Evolutionary conservation across 2,797 vertebrate genomes (phyloP).

Genomic region (Chromis chromis): DNA sequence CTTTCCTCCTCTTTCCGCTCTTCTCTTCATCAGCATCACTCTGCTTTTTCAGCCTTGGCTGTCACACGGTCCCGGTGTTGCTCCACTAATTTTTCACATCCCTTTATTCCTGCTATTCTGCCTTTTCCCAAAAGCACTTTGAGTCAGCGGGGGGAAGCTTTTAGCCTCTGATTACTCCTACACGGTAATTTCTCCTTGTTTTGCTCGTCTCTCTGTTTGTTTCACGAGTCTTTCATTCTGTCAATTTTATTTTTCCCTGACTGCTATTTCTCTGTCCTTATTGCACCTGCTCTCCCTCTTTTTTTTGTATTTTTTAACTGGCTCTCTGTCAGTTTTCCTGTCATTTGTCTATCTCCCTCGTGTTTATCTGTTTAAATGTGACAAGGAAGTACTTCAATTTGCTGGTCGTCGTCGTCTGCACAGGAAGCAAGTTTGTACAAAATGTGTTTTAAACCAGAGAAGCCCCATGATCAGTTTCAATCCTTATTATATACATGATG

Average conservation of each 20-base stretch:
- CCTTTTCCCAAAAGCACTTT: conserved; percentile 81
- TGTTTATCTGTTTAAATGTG: conserved; percentile 12
- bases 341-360: not conserved
- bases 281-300: conserved; percentile 7
- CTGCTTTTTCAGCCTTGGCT: conserved; percentile 71
- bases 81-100: conserved; percentile 77
- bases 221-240: conserved; percentile 43
- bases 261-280: conserved; percentile 33
- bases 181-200: conserved; percentile 78
- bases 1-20: conserved; percentile 21
- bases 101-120: conserved; percentile 73
- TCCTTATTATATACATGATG: conserved; percentile 6
- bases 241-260: conserved; percentile 7
- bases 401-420: not conserved
- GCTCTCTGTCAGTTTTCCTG: conserved; percentile 3
- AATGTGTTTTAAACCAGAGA: not conserved
- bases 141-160: conserved; percentile 81
- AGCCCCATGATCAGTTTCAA: conserved; percentile 4
- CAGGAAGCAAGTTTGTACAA: not conserved
- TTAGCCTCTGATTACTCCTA: conserved; percentile 81
- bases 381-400: not conserved
- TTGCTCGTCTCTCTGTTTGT: conserved; percentile 61
- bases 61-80: conserved; percentile 67
- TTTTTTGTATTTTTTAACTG: not conserved
- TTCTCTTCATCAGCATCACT: conserved; percentile 60